These are phyloP conservation scores for Oncorhynchus masou DNA, from an alignment of 2,113 vertebrate genomes.

Conservation along the genomic window DNA sequence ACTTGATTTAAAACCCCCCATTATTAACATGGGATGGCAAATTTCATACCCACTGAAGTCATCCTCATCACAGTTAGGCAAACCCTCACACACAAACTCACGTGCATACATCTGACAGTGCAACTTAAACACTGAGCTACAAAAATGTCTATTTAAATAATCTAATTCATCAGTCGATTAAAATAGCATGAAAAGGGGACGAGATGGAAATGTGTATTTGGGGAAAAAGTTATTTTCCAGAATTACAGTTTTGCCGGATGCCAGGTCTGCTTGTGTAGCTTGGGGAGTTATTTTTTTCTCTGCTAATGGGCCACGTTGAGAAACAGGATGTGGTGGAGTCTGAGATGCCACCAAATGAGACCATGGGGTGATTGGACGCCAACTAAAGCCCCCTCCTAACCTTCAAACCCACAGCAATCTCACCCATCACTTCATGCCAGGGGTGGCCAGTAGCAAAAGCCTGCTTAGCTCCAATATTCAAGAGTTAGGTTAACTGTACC, in stretches of 20 bases:
- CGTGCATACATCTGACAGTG: no score
- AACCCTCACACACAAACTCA: conserved; percentile 6
- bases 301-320: not conserved
- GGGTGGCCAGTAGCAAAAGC: not conserved
- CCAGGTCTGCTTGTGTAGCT: not conserved
- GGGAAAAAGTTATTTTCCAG: not conserved
- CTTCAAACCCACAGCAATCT: not conserved
- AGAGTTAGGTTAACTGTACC: not conserved
- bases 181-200: not conserved
- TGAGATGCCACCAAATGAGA: not conserved
- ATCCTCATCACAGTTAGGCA: conserved; percentile 8
- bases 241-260: not conserved
- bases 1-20: no score
- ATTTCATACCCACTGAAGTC: conserved; percentile 11
- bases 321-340: not conserved
- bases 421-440: not conserved
- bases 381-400: not conserved
- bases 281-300: not conserved
- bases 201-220: not conserved
- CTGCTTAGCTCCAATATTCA: not conserved
- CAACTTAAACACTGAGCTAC: no score
- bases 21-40: not conserved
- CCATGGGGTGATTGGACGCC: not conserved
- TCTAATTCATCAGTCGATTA: not conserved
- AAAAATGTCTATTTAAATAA: no score